Percentiles rank a stretch among this genome's conserved stretches.
Conservation (phyloP, 2,113 vertebrate genomes). For the Rhynchopsitta pachyrhyncha region DNA sequence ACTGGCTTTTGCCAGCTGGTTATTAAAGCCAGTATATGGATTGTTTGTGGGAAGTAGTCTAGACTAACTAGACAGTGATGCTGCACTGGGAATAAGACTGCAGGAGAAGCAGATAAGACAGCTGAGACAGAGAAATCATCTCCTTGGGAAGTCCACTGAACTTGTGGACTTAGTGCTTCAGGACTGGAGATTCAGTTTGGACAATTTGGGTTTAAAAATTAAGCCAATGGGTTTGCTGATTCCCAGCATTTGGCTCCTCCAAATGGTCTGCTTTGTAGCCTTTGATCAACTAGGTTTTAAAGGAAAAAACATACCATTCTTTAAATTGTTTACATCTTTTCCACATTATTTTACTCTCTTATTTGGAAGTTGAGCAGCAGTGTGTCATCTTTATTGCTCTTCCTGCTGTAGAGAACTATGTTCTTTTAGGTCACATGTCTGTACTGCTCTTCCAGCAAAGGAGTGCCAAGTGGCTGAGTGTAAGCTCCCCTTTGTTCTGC, state of each 20-base stretch:
- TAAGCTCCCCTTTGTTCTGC: neutral
- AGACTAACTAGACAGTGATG: neutral
- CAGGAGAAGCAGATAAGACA: neutral
- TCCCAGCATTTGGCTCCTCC: neutral
- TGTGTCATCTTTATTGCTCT: neutral
- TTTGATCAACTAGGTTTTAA: slow-evolving; percentile 13
- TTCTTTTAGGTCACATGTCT: neutral
- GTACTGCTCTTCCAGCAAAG: neutral
- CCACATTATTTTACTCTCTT: neutral
- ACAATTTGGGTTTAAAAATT: neutral
- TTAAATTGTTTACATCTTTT: neutral
- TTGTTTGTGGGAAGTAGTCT: neutral
- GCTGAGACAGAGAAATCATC: neutral
- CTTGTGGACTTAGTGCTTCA: neutral
- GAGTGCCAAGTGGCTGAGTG: neutral
- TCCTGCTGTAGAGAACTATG: neutral
- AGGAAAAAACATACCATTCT: neutral
- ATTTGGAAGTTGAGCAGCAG: neutral
- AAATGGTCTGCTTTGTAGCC: neutral
- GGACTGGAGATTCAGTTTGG: neutral
- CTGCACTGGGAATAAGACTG: neutral
- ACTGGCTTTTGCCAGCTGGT: neutral
- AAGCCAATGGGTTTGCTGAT: neutral
- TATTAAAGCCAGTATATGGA: neutral
- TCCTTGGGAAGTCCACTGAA: neutral